phyloP scores from a whole-genome alignment of 92 coral and sea anemone genomes.

The Palythoa grandis region DNA sequence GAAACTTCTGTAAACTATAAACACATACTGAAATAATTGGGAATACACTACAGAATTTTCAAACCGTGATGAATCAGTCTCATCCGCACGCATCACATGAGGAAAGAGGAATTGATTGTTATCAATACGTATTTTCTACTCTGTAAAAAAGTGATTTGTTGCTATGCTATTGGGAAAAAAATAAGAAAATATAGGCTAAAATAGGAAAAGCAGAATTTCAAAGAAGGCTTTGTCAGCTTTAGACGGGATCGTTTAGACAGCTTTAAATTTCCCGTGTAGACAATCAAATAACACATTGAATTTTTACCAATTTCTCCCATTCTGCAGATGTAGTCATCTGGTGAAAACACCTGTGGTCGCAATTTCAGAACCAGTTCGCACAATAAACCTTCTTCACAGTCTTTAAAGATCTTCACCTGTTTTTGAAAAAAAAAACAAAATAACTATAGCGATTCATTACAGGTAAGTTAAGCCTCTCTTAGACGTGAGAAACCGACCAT shows the following conservation, averaged over 20 bases:
- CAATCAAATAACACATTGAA: background rate
- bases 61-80: too few relatives aligned
- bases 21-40: too few relatives aligned
- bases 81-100: too few relatives aligned
- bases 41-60: too few relatives aligned
- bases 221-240: background rate
- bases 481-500: too few relatives aligned
- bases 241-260: background rate
- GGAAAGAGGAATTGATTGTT: too few relatives aligned
- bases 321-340: conserved; percentile 95
- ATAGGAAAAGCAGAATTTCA: too few relatives aligned
- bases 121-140: too few relatives aligned
- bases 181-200: too few relatives aligned
- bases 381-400: conserved; percentile 94
- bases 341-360: conserved; percentile 95
- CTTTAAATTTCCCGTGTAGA: background rate
- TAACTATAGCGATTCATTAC: background rate
- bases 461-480: background rate
- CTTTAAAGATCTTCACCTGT: conserved; percentile 95
- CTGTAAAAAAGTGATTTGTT: too few relatives aligned
- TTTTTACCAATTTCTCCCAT: conserved; percentile 90
- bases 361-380: conserved; percentile 95
- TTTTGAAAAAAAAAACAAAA: background rate
- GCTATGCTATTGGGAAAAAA: too few relatives aligned
- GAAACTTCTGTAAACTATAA: too few relatives aligned